Evolutionary conservation across 1,140 invertebrate genomes (phyloP), one percentile per base, ranked within the genome.

Genomic region (Tetramorium simillimum): DNA sequence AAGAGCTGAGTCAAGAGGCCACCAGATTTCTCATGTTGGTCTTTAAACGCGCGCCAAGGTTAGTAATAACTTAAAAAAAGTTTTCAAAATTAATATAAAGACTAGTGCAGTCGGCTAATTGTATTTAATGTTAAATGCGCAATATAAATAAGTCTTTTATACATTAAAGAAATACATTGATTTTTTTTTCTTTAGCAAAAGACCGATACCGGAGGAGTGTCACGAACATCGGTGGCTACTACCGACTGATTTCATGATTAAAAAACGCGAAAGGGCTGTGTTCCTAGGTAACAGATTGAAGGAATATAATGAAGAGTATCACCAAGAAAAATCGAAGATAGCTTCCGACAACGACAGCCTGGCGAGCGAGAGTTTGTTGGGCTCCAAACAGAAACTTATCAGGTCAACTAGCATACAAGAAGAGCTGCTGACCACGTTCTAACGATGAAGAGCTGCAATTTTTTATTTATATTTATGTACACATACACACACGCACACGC

Each of bases 161-260:
- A 24, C 24, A 46, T 37, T 3, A 3, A 60, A 82, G 16, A 76
- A 56, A 21, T 53, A 3, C 77, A 65, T 88, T 86, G 28, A 78
- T 90, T 53, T 53, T 86, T n/a, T 91, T 92, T 91, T 81, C 95
- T 96, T 69, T 91, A 99, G 98, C 89, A 99, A 99, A 96, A 96
- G 99, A 93, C 98, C 99, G 73, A 97, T 97, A 62, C 97, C 98
- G 0, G 99, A 99, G 92, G 99, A 99, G 95, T 99, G 98, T 92
- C 96, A 98, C 91, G 98, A 99, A 93, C 98, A 99, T 94, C 97
- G 98, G 94, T 99, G 99, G 99, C 95, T 99, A 21, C 96, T 98
- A 86, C 97, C 98, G 4, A 97, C 97, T 3, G 98, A 99, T 93
- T 98, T 97, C 92, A 99, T 99, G 97, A 97, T 98, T 75, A 98